Base-by-base conservation (phyloP, 2,888 invertebrate species). In the Podabrus alpinus region DNA sequence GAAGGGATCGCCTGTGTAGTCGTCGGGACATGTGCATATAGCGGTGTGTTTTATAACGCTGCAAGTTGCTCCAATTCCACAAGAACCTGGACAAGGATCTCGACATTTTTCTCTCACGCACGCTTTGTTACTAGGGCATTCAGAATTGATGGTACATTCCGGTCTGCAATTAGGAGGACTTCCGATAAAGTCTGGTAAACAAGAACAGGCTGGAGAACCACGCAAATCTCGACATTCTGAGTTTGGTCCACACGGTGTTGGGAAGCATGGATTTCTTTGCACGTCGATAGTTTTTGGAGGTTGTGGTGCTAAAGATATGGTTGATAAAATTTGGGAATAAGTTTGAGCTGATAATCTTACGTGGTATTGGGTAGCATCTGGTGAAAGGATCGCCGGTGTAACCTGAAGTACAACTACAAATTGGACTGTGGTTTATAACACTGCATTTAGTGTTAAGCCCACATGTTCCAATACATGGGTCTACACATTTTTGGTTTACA, bases 181-280 rank as follows among this genome's bases (percentile, higher is more conserved):
- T 68, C 95, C 95, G 78, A 91, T 89, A 83, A 92, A 95, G 81
- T 90, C 92, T 59, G 91, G 87, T 74, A 92, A 86, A 84, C 95
- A 95, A 70, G 94, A 91, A 84, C 95, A 96, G 11, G 92, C 91
- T 29, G 94, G 93, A 19, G 89, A 87, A 62, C 91, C 91, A 77
- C 92, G 91, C n/a, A 90, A 87, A 80, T 92, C 91, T 74, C 92
- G 90, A 83, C 95, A 96, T 83, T 93, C 90, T 9, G 95, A 92
- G 84, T 94, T 92, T 17, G 92, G 91, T 15, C 95, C 95, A 85
- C 95, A 95, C 1, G 95, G 94, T 59, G 94, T 92, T 16, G 94
- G 94, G 71, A 91, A 83, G 84, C 95, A 95, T 69, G 94, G 94
- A 87, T 94, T 91, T 61, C 89, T 90, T 68, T 86, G 81, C 78